Evolutionary conservation across 1,140 invertebrate species (phyloP), one percentile per base, ranked within the genome.

Genomic region (silkworm (Bombyx mori)): DNA sequence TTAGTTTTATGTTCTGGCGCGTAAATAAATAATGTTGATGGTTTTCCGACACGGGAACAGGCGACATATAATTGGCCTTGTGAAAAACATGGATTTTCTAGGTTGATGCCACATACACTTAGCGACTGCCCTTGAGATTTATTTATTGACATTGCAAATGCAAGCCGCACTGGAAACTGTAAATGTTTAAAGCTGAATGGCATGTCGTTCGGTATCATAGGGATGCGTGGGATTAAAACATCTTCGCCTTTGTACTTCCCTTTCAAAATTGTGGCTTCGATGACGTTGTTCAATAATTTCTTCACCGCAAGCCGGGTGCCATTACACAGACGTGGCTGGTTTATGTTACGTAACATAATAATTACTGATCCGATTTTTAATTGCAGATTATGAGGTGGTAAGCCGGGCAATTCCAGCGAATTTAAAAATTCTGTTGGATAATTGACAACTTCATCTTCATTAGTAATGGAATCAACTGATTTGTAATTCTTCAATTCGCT

Each of bases 11-110:
- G 12, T 52, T 52, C 18, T 52, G 50, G 50, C 22, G 50, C 22
- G 50, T 52, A 52, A 52, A 52, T 52, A 35, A 52, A 52, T 35
- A 52, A 52, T 26, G 50, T 26, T 26, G 50, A 52, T 35, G 50
- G 50, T 26, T 6, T 18, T 26, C 12, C 10, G 48, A 12, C 48
- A 50, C 48, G 44, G 12, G 12, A 18, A 18, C 12, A 18, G 44
- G 48, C 48, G 12, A 50, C 48, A 50, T 50, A 50, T 2, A 50
- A 50, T 22, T 50, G 48, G 48, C 48, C 48, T 1, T 10, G 48
- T 50, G 48, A 50, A 50, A 10, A 50, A 50, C 8, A 50, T 12
- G 48, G 12, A 50, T 50, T 50, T 12, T 12, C 12, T 7, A 50
- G 12, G 18, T 50, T 45, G 44, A 45, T 45, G 44, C 44, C 10